Base-by-base conservation (phyloP, 2,113 vertebrate genomes). In the Sapajus apella region DNA sequence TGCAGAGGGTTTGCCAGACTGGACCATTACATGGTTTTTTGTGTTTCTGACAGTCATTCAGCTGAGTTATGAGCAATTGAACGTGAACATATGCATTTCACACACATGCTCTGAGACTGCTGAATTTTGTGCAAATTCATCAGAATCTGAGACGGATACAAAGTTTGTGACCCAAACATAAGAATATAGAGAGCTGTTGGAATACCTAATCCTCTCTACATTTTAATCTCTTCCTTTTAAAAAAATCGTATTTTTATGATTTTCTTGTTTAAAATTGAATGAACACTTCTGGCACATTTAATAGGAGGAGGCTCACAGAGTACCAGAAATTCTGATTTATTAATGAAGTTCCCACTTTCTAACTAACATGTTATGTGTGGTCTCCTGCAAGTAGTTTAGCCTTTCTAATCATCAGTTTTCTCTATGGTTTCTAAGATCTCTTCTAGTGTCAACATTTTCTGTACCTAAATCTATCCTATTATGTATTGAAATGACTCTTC, bases 41-140 rank as follows among this genome's bases (percentile, higher is more conserved):
- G 85, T 80, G 75, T 93, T 79, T 84, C 43, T 37, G 72, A 90
- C 66, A 81, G 76, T 76, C 76, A 32, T 75, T 84, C 91, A 40
- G 8, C 79, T 97, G 96, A 98, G 86, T 97, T 96, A 96, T 96
- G 86, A 52, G 89, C 77, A 30, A 70, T 6, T 66, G 91, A 86
- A 97, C 35, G 43, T 96, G 94, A 96, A 94, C 68, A 56, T 86
- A 50, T 68, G 88, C 89, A 43, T 93, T 97, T 97, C 96, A 97
- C 96, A 96, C 93, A 79, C 56, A 92, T 84, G 80, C 82, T 93
- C 70, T 58, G 25, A 75, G 89, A 86, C 81, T 84, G 72, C 90
- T 96, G 90, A 64, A 93, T 96, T 79, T 70, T 96, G 37, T 90
- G 90, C 84, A 94, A 81, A 94, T n/a, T 52, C 87, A 90, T 87